Conservation (phyloP, 2,797 vertebrate genomes). For the Anguilla megastoma region DNA sequence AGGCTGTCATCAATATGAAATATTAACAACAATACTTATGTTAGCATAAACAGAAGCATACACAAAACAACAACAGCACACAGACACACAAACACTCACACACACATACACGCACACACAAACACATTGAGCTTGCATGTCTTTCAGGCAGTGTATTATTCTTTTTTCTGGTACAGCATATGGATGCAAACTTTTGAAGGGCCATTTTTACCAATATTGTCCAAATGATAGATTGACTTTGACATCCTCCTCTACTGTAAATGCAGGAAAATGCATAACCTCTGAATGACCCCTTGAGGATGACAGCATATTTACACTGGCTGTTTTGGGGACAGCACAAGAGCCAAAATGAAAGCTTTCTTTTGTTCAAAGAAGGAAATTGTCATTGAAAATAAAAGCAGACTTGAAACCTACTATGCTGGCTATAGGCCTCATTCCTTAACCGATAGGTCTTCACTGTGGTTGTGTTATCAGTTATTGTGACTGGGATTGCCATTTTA, state of each 20-base stretch:
- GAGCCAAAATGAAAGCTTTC: neutral
- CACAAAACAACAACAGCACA: neutral
- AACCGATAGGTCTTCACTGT: neutral
- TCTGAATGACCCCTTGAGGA: neutral
- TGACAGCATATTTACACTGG: neutral
- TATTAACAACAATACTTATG: constrained; percentile 32
- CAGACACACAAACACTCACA: no score
- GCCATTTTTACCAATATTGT: neutral
- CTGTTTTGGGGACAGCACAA: neutral
- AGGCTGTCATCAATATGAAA: constrained; percentile 33
- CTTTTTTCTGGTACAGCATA: neutral
- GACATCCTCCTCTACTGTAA: neutral
- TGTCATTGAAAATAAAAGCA: neutral
- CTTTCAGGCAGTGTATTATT: neutral
- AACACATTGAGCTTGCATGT: neutral
- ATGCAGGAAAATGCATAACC: neutral
- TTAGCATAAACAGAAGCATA: neutral
- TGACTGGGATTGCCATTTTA: neutral
- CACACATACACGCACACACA: neutral
- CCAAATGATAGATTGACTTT: neutral
- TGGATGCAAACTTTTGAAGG: neutral
- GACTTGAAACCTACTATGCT: neutral
- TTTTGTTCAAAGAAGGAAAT: neutral
- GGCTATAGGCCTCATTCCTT: neutral
- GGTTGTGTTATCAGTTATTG: neutral